Conservation (phyloP, 2,888 invertebrate species). For the Synergus laeviventris region DNA sequence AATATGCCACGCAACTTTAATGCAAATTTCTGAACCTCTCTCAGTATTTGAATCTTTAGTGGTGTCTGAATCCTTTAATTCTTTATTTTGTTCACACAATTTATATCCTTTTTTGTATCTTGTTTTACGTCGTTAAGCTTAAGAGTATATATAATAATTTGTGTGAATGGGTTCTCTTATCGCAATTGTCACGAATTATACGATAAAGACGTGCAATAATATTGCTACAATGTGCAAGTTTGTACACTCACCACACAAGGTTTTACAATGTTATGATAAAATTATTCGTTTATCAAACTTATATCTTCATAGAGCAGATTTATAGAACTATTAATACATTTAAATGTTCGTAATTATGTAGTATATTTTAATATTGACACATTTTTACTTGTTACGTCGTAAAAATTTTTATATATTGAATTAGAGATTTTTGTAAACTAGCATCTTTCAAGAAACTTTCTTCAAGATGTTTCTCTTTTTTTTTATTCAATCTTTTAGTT, state of each 20-base stretch:
- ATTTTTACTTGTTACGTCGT: no score
- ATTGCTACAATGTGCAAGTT: conserved; percentile 30
- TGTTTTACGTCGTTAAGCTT: background rate
- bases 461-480: no score
- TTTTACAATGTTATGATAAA: background rate
- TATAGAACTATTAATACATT: no score
- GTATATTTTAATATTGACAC: background rate
- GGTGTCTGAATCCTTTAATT: background rate
- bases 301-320: no score
- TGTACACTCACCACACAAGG: background rate
- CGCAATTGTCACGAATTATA: background rate
- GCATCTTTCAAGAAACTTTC: no score
- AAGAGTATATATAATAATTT: background rate
- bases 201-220: background rate
- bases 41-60: conserved; percentile 3
- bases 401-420: no score
- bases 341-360: background rate
- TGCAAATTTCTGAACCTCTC: background rate
- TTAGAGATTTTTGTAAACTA: no score
- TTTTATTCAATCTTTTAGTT: no score
- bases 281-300: background rate
- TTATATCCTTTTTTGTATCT: background rate
- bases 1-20: background rate
- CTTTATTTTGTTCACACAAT: background rate
- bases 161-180: background rate